Base-by-base conservation (phyloP, 2,797 vertebrate species). In the Gymnodraco acuticeps region DNA sequence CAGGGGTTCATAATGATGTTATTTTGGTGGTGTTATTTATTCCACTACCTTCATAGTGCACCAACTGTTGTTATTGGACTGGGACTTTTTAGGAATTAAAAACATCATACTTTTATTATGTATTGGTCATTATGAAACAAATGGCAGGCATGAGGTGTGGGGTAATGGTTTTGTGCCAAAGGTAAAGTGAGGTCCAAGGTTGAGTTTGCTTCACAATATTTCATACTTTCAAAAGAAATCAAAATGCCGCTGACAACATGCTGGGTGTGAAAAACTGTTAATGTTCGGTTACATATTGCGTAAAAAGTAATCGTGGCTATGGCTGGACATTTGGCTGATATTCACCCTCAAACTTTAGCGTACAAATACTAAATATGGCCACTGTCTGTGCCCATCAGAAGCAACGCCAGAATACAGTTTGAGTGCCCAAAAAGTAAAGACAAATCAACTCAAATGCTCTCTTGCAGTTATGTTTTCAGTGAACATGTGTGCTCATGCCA, bases 11-110 rank as follows among this genome's bases (percentile, higher is more conserved):
- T 76, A 84, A 81, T 67, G 27, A 67, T 64, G 81, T 75, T 54
- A 43, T 73, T 77, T 74, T 50, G 85, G 82, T 64, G 3, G 7
- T 68, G 53, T 79, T 86, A 81, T 82, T 88, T 82, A 81, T 87
- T 90, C 77, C 82, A 77, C 60, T 41, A 33, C 60, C 47, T 60
- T 69, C 56, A 82, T 77, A 83, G 31, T 4, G 2, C 8, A 0
- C 27, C 51, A 8, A 42, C 61, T 81, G 79, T 81, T 86, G 48
- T 80, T 80, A 42, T 71, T 85, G 88, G 84, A 84, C 17, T 16
- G 6, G 15, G 53, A 56, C 43, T 13, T 84, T 84, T 88, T 59
- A 89, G 77, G 77, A 86, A 85, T 73, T 69, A 63, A 69, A 80
- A 83, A 70, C 70, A 75, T 31, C 56, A 70, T 41, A 38, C 55